Evolutionary conservation across 2,113 vertebrate genomes (phyloP).

Genomic region (Helogale parvula): DNA sequence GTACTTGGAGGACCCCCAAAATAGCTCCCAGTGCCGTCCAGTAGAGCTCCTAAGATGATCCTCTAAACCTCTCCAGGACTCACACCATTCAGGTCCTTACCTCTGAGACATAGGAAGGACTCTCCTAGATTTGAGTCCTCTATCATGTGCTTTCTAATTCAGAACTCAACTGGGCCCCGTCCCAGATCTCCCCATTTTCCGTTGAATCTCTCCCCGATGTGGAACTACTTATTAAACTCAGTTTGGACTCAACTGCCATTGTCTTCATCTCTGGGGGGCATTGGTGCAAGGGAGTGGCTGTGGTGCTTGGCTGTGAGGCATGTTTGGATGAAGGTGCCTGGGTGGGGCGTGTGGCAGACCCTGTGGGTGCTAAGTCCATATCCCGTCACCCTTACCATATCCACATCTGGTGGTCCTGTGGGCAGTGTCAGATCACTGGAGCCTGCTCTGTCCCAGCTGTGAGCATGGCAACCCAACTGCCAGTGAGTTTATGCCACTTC

Average conservation of each 20-base stretch:
- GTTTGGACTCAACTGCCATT: neutral
- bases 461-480: neutral
- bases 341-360: neutral
- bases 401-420: too few relatives aligned
- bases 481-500: neutral
- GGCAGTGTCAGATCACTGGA: neutral
- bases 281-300: neutral
- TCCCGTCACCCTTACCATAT: neutral
- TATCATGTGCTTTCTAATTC: neutral
- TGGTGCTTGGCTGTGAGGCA: neutral
- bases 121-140: neutral
- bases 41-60: neutral
- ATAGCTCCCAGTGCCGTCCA: neutral
- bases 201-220: neutral
- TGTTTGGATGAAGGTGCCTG: neutral
- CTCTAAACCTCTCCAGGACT: neutral
- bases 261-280: neutral
- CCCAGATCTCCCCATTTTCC: neutral
- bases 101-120: neutral
- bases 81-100: neutral
- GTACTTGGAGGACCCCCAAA: neutral
- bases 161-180: neutral
- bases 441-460: neutral
- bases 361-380: neutral
- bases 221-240: constrained; percentile 57